These are phyloP conservation scores for Gila robusta DNA, from an alignment of 2,797 vertebrate species.

Conservation along the genomic window DNA sequence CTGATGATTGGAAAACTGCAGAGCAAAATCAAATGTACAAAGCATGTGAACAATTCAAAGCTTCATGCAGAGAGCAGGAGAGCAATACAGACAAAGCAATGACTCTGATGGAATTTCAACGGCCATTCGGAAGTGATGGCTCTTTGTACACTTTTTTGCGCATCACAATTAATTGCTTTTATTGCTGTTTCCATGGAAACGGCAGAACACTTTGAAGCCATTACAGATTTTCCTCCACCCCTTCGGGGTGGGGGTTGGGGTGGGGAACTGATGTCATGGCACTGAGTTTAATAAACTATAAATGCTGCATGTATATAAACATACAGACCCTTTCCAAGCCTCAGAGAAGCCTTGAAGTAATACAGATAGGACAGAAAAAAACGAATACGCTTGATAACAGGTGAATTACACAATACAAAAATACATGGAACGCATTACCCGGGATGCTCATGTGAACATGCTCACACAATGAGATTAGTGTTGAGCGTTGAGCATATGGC, in stretches of 20 bases:
- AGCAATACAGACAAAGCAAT: constrained; percentile 8
- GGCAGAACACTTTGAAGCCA: constrained; percentile 72
- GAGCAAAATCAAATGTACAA: constrained; percentile 34
- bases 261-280: too few relatives aligned
- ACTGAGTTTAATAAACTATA: not conserved
- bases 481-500: not conserved
- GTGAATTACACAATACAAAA: constrained; percentile 43
- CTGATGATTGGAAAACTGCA: constrained; percentile 33
- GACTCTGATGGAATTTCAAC: constrained; percentile 73
- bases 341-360: not conserved
- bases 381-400: not conserved
- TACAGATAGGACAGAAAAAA: not conserved
- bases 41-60: constrained; percentile 31
- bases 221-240: constrained; percentile 67
- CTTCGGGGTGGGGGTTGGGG: constrained; percentile 50
- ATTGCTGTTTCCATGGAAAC: constrained; percentile 83
- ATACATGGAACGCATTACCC: constrained; percentile 52
- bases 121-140: constrained; percentile 70
- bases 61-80: constrained; percentile 6
- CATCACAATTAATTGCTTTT: constrained; percentile 76
- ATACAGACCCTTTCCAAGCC: constrained; percentile 53
- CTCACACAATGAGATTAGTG: not conserved
- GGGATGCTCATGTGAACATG: constrained; percentile 47
- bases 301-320: constrained; percentile 58
- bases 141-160: constrained; percentile 68